Conservation (phyloP, 2,113 vertebrate species). For the Leucosticte australis region DNA sequence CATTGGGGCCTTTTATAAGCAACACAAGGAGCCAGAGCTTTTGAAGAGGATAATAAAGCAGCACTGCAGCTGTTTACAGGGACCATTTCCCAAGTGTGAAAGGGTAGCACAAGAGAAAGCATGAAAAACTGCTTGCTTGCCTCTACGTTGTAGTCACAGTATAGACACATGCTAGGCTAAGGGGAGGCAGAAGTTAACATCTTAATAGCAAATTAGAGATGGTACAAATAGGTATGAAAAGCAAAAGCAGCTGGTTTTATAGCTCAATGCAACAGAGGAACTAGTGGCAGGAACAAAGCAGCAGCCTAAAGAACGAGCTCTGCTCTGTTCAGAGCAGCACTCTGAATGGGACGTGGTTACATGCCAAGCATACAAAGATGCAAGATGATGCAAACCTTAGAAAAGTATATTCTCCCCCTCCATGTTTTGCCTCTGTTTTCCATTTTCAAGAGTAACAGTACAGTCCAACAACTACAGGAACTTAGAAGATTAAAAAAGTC, state of each 20-base stretch:
- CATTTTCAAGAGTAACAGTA: not conserved
- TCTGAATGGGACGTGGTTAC: not conserved
- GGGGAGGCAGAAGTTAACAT: slow-evolving; percentile 53
- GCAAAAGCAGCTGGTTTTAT: slow-evolving; percentile 56
- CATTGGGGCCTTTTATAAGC: slow-evolving; percentile 25
- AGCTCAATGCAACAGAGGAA: slow-evolving; percentile 38
- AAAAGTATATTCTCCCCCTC: not conserved
- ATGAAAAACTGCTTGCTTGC: not conserved
- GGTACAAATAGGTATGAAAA: slow-evolving; percentile 67
- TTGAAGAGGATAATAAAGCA: slow-evolving; percentile 40
- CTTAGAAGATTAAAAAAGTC: not conserved
- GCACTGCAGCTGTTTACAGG: slow-evolving; percentile 57
- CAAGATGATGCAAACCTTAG: slow-evolving; percentile 18
- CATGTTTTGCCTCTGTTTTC: not conserved
- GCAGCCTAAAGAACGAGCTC: not conserved
- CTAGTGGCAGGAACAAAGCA: slow-evolving; percentile 23
- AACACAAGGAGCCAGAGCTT: slow-evolving; percentile 36
- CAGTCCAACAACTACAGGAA: not conserved
- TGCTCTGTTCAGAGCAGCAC: not conserved
- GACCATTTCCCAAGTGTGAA: slow-evolving; percentile 44
- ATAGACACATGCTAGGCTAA: slow-evolving; percentile 5
- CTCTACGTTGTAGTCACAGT: not conserved
- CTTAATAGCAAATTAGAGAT: slow-evolving; percentile 63
- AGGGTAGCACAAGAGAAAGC: slow-evolving; percentile 38
- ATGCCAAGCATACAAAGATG: slow-evolving; percentile 52